phyloP scores from a whole-genome alignment of 2,797 vertebrate species.

The Phoxinus dragarum region DNA sequence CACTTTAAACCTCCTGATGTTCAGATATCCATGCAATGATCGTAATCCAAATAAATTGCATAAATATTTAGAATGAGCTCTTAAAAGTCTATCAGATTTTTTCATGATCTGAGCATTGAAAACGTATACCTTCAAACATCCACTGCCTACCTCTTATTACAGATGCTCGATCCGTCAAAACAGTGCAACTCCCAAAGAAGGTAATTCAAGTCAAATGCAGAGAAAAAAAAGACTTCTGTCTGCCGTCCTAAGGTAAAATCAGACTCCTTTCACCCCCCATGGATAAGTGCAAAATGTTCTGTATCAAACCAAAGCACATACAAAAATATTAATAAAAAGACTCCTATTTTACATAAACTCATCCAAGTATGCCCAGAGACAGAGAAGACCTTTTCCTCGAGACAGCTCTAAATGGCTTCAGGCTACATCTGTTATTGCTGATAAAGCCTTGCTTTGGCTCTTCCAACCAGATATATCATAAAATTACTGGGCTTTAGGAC shows the following conservation, averaged over 20 bases:
- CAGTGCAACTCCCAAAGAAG: neutral
- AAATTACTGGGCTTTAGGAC: constrained; percentile 38
- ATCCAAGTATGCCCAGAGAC: constrained; percentile 41
- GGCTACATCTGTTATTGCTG: constrained; percentile 54
- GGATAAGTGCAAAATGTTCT: neutral
- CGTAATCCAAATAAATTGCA: neutral
- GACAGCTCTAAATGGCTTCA: constrained; percentile 38
- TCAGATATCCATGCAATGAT: neutral
- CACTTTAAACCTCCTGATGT: neutral
- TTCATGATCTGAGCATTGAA: neutral
- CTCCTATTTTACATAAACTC: constrained; percentile 43
- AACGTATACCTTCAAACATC: neutral
- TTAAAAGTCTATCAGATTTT: neutral
- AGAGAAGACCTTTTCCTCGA: constrained; percentile 47
- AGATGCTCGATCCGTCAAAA: neutral
- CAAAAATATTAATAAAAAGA: constrained; percentile 47
- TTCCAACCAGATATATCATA: constrained; percentile 44
- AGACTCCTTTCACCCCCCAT: constrained; percentile 4
- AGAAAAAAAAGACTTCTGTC: neutral
- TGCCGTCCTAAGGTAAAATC: neutral
- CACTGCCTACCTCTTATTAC: neutral
- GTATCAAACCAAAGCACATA: constrained; percentile 24
- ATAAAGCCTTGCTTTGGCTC: constrained; percentile 49
- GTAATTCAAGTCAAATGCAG: constrained; percentile 18
- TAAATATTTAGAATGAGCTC: neutral